Evolutionary conservation across 2,113 vertebrate genomes (phyloP).

Genomic region (Engraulis encrasicolus): DNA sequence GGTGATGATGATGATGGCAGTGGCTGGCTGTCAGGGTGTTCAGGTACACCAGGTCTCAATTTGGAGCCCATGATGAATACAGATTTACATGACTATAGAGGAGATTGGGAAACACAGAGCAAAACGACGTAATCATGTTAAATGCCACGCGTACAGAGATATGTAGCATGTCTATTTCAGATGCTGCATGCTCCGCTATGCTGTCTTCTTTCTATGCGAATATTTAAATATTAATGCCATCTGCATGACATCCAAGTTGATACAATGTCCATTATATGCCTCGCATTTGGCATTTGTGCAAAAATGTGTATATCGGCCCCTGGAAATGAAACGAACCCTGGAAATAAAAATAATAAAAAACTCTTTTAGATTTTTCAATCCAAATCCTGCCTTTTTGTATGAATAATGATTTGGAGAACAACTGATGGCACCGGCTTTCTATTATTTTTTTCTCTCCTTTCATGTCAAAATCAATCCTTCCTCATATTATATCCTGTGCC

Average conservation of each 20-base stretch:
- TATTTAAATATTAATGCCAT: not conserved
- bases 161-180: not conserved
- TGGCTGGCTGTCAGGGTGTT: not conserved
- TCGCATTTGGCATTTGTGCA: not conserved
- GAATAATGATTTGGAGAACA: not conserved
- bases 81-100: not conserved
- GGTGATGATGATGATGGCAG: too few species aligned
- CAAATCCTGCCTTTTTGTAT: not conserved
- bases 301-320: not conserved
- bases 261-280: not conserved
- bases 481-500: not conserved
- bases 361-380: not conserved
- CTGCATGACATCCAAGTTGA: not conserved
- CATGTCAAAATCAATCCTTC: not conserved
- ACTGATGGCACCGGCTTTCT: not conserved
- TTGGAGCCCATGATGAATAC: conserved; percentile 3
- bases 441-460: not conserved
- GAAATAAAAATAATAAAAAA: not conserved
- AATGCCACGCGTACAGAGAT: not conserved
- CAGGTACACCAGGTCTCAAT: conserved; percentile 37
- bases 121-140: conserved; percentile 7
- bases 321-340: not conserved
- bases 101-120: not conserved
- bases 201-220: not conserved
- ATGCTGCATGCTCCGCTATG: not conserved